A percentile compares a stretch with the other conserved stretches of the same genome.
These are phyloP conservation scores for Hoplodrina ambigua DNA, from an alignment of 2,888 invertebrate genomes.

Conservation along the genomic window DNA sequence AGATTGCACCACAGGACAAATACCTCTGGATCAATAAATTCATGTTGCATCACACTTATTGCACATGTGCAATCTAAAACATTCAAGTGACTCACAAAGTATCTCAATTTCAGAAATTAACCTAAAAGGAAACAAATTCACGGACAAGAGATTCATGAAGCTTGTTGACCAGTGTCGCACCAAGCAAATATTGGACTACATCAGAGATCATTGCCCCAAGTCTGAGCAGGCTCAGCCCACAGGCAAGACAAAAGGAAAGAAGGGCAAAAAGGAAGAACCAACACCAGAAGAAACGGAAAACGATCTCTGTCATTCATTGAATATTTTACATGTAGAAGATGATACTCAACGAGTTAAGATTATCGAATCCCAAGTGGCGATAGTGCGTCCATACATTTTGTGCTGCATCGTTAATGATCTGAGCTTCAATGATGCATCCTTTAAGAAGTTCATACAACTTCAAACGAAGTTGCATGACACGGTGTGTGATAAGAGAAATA, in stretches of 20 bases:
- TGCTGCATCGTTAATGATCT: slow-evolving; percentile 93
- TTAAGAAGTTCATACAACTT: slow-evolving; percentile 94
- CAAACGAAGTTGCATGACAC: slow-evolving; percentile 95
- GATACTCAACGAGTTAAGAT: slow-evolving; percentile 87
- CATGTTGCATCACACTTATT: slow-evolving; percentile 4
- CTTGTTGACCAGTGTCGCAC: slow-evolving; percentile 93
- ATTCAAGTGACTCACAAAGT: neutral
- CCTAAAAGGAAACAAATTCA: slow-evolving; percentile 93
- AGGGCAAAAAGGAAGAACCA: slow-evolving; percentile 83
- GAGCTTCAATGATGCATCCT: slow-evolving; percentile 91
- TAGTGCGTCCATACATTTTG: slow-evolving; percentile 93
- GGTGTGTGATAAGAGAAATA: slow-evolving; percentile 94
- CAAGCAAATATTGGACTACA: slow-evolving; percentile 94
- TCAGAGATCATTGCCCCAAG: slow-evolving; percentile 92
- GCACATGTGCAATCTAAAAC: neutral
- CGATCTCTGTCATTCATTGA: slow-evolving; percentile 82
- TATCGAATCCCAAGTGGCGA: slow-evolving; percentile 89
- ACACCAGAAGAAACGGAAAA: slow-evolving; percentile 72
- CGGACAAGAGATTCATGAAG: slow-evolving; percentile 93
- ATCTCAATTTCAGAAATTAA: slow-evolving; percentile 91
- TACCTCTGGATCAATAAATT: neutral
- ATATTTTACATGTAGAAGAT: slow-evolving; percentile 87
- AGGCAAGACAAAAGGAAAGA: slow-evolving; percentile 79
- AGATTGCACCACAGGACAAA: slow-evolving; percentile 26
- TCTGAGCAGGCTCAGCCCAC: slow-evolving; percentile 72